Evolutionary conservation across 2,797 vertebrate genomes (phyloP), one percentile per base, ranked within the genome.

Genomic region (Morus bassanus): DNA sequence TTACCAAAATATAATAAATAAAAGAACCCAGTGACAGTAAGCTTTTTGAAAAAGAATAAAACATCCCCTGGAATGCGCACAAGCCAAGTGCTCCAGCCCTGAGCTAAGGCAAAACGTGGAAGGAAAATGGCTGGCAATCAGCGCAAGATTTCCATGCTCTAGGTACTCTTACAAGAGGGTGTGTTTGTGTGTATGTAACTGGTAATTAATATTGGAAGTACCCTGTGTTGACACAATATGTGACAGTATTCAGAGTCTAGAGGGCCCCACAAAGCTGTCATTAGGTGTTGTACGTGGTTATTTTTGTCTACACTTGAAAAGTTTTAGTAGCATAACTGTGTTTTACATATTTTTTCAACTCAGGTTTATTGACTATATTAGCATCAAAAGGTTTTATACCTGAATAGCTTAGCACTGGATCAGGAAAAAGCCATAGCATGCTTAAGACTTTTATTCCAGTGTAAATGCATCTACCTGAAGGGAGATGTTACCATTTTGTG

Each of bases 161-260:
- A 63, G 67, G 75, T 88, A n/a, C 50, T 95, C 73, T 88, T 59
- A 61, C 48, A 53, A 60, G 59, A 85, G 74, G 70, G 43, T 84
- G 78, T 91, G 78, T 50, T 85, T 84, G 8, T 78, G 17, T 92
- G 41, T 78, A 35, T 92, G 87, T 76, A 96, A 89, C 79, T 61
- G 75, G 43, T 77, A 75, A 88, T 96, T 89, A 94, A 94, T 60
- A 72, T 67, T 94, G 80, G 77, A 95, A 95, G 53, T 64, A 45
- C 37, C 33, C 63, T 53, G 24, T 81, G 68, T 91, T 95, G 63
- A 81, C 70, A 91, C 41, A 89, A 53, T 70, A 82, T 57, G 33
- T 63, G 76, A 46, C 45, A 45, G 33, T 9, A 35, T 81, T 93
- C 30, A 46, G 72, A 83, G 48, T 56, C 65, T 74, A 76, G 31